Evolutionary conservation across 1,140 invertebrate genomes (phyloP).

Genomic region (Zaprionus nigranus): DNA sequence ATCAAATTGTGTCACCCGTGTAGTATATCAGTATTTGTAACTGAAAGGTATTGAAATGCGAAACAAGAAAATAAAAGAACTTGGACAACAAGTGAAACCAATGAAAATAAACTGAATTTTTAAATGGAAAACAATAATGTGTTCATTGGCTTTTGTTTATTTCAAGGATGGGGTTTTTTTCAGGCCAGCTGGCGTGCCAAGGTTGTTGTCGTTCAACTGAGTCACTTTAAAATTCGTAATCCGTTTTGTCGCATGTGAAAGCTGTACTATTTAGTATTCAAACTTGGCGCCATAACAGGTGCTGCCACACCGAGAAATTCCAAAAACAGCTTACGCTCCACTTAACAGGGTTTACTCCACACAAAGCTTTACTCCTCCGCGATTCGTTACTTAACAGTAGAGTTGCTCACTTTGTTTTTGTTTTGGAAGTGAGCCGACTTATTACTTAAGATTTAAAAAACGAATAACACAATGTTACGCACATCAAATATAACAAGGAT

Average conservation of each 20-base stretch:
- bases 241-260: neutral
- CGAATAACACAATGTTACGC: too few species aligned
- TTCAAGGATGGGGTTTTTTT: neutral
- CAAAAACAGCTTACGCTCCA: neutral
- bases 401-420: too few species aligned
- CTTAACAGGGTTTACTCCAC: slow-evolving; percentile 11
- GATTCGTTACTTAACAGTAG: neutral
- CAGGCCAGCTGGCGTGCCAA: neutral
- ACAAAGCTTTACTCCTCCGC: neutral
- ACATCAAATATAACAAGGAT: too few species aligned
- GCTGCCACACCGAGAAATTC: slow-evolving; percentile 9
- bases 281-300: slow-evolving; percentile 9
- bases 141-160: slow-evolving; percentile 9
- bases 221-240: neutral
- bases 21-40: slow-evolving; percentile 81
- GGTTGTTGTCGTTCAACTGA: neutral
- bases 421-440: too few species aligned
- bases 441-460: too few species aligned
- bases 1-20: slow-evolving; percentile 79
- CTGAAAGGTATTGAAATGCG: slow-evolving; percentile 66
- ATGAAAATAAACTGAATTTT: slow-evolving; percentile 82
- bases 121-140: slow-evolving; percentile 54
- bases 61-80: slow-evolving; percentile 59
- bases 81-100: slow-evolving; percentile 61
- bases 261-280: neutral